Evolutionary conservation across 2,113 vertebrate genomes (phyloP), one percentile per base, ranked within the genome.

Genomic region (Aramus guarauna): DNA sequence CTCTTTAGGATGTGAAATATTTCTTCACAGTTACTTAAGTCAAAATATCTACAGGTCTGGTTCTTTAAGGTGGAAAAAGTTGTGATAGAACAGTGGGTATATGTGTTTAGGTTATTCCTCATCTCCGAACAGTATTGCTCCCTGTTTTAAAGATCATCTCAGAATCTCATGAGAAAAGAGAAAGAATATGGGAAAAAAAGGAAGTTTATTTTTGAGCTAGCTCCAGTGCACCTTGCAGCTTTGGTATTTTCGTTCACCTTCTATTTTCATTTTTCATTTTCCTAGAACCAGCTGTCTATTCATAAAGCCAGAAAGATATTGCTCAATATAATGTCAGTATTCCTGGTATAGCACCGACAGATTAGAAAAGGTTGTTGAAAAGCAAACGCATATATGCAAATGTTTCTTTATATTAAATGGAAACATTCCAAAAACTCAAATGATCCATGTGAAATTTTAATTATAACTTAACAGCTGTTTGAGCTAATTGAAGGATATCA

Each of bases 381-480:
- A 98, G 89, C 68, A 96, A 97, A 97, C 96, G 93, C 95, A 96
- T 96, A 97, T 97, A 97, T 96, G 96, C 97, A 98, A 98, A 95
- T 95, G 90, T 97, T 98, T 95, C 98, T 98, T 97, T 98, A 79
- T 98, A 98, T 97, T 98, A 98, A 98, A 97, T 98, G 97, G 98
- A 98, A 98, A 98, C 92, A 96, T 94, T 98, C 97, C 97, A 96
- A 97, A 96, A 98, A 74, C 97, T 98, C 98, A 99, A 98, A 98
- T 98, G 98, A 98, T 97, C 98, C 98, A 97, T 98, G 97, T 95
- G 97, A 98, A 98, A 98, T 98, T 98, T 98, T 98, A 98, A 98
- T 98, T 98, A 98, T 98, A 98, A 98, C 95, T 98, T 98, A 98
- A 96, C 98, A 98, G 98, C 97, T 98, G 98, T 97, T 98, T 98